Conservation (phyloP, 30 jellyfish, hydroid and myxozoan species). For the Cassiopea xamachana region DNA sequence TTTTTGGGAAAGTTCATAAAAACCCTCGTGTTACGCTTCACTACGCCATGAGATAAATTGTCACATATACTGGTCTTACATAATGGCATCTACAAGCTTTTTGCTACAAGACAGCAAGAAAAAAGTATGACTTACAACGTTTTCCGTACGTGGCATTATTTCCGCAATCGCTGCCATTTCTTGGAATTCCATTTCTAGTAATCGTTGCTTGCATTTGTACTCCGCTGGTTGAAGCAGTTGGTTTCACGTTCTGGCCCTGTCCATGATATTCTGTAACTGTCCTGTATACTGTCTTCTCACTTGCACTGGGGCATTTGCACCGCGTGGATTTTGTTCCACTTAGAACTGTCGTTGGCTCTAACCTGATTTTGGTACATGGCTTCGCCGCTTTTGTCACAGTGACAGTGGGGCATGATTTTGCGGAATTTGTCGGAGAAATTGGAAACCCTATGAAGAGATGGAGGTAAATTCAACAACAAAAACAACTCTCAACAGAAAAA, state of each 20-base stretch:
- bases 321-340: slow-evolving; percentile 28
- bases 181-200: slow-evolving; percentile 17
- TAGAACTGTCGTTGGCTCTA: slow-evolving; percentile 30
- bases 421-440: neutral
- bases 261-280: slow-evolving; percentile 41
- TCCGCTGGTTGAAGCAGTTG: slow-evolving; percentile 26
- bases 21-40: no score
- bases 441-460: neutral
- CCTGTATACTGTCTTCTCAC: slow-evolving; percentile 25
- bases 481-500: neutral
- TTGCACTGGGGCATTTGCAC: slow-evolving; percentile 25
- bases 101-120: neutral
- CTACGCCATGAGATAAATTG: no score
- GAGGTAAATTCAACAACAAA: neutral
- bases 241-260: slow-evolving; percentile 19
- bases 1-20: no score
- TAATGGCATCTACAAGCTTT: no score
- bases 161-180: slow-evolving; percentile 60
- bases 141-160: slow-evolving; percentile 26
- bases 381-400: slow-evolving; percentile 51
- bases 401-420: slow-evolving; percentile 45
- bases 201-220: neutral
- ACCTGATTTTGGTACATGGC: slow-evolving; percentile 33
- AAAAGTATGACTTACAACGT: slow-evolving; percentile 2
- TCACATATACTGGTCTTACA: no score